Base-by-base conservation (phyloP, 2,888 invertebrate genomes). In the Doris montereyensis region DNA sequence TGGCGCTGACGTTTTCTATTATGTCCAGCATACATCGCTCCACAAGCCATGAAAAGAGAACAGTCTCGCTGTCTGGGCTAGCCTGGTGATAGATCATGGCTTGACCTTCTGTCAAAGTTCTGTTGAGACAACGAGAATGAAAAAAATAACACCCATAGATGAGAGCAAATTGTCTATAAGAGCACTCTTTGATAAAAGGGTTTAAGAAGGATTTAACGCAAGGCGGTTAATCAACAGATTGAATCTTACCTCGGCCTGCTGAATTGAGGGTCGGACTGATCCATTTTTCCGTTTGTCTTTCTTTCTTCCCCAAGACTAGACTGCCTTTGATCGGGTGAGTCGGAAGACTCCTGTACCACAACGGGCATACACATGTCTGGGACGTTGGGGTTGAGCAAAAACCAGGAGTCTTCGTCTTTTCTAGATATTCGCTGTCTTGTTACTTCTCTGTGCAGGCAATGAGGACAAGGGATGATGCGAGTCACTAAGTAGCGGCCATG, bases 401-500 rank as follows among this genome's bases (percentile, higher is more conserved):
- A 78, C 84, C 83, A 83, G 4, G 78, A 60, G 5, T 82, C 81
- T 57, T 80, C 67, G 10, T 81, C 79, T 4, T 32, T 24, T 5
- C 52, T 41, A 2, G 52, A 68, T 13, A 34, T 52, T 30, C 74
- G 79, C 77, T 82, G 82, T 0, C 80, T 70, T 10, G n/a, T 75
- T n/a, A 85, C 83, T 70, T 86, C 84, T 28, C 83, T 82, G 52
- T 88, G 83, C n/a, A 98, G 92, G 90, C 99, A 99, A 32, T 94
- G 94, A 0, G 97, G 96, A 90, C 99, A 99, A 0, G 98, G 96
- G 82, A 98, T 96, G 77, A 98, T 92, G 10, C 99, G 94, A 0
- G 98, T 98, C 75, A 99, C 97, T 58, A 99, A 93, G 90, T 98
- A 96, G 86, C 97, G 95, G 0, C 99, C 99, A 83, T 98, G 97